These are phyloP conservation scores for Anoplius nigerrimus DNA, from an alignment of 2,888 invertebrate species.

Conservation along the genomic window DNA sequence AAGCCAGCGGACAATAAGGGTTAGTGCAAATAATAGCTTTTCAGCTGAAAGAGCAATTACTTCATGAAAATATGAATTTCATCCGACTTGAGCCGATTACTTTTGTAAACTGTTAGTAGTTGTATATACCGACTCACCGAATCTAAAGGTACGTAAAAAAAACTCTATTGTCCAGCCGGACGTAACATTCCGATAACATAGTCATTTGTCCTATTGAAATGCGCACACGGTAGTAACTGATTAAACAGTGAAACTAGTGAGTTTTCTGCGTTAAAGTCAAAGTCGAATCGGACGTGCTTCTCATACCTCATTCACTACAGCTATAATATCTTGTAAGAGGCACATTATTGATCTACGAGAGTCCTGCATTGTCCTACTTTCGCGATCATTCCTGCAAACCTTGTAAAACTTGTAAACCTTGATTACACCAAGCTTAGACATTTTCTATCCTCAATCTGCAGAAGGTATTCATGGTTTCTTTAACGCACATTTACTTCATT, in stretches of 20 bases:
- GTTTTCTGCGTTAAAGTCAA: background rate
- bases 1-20: no score
- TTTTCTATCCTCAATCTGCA: background rate
- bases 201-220: background rate
- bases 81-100: no score
- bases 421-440: conserved; percentile 32
- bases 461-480: no score
- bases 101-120: no score
- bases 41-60: no score
- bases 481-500: conserved; percentile 2
- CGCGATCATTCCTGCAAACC: conserved; percentile 14
- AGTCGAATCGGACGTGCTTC: conserved; percentile 10
- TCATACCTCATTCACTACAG: background rate
- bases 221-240: background rate
- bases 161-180: no score
- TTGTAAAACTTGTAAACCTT: no score
- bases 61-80: no score
- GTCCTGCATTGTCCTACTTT: conserved; percentile 60
- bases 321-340: conserved; percentile 10
- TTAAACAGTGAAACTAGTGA: background rate
- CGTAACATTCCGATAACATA: no score
- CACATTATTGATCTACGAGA: conserved; percentile 47
- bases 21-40: no score
- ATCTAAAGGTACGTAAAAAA: no score
- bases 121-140: no score